Conservation (phyloP, 1,140 invertebrate species). For the Bombus difficillimus region DNA sequence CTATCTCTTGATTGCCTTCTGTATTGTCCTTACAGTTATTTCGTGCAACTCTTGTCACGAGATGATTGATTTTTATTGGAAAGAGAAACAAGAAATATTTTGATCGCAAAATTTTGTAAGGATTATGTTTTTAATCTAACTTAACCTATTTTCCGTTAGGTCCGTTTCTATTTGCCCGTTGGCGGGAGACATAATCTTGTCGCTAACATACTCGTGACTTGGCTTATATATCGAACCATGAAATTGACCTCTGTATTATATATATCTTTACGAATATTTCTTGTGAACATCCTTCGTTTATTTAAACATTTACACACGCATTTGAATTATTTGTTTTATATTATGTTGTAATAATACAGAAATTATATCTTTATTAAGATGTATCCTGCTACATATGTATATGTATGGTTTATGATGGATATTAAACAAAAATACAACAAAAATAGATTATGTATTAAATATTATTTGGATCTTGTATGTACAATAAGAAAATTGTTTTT, state of each 20-base stretch:
- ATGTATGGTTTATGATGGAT: neutral
- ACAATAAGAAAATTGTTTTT: constrained; percentile 1
- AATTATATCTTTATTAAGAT: neutral
- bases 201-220: constrained; percentile 40
- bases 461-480: neutral
- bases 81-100: neutral
- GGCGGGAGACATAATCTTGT: constrained; percentile 48
- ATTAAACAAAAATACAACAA: neutral
- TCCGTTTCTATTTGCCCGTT: constrained; percentile 2
- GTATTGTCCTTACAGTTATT: neutral
- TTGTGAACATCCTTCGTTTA: neutral
- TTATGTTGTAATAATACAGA: neutral
- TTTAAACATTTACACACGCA: neutral
- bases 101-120: neutral
- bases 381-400: neutral
- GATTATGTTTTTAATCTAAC: neutral
- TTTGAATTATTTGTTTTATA: neutral
- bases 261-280: constrained; percentile 12
- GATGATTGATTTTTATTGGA: neutral
- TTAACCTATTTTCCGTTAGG: constrained; percentile 42
- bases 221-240: constrained; percentile 24
- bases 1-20: neutral
- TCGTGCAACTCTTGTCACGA: neutral
- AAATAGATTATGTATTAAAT: neutral
- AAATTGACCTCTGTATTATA: constrained; percentile 44